Conservation (phyloP, 53 echinoderm and acorn worm species). For the Luidia sarsii region DNA sequence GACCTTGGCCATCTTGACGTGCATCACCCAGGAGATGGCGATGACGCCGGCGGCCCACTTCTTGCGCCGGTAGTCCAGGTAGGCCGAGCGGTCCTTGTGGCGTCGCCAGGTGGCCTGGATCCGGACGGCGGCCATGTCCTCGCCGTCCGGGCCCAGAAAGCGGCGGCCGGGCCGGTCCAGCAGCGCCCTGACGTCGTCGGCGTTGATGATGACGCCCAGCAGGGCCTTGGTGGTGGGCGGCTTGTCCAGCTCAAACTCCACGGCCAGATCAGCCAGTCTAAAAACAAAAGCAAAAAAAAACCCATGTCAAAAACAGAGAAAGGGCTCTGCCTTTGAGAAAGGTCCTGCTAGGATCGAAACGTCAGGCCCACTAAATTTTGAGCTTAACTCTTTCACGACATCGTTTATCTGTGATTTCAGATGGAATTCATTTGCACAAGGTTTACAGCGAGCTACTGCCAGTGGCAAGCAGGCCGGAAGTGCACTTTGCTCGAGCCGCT, state of each 20-base stretch:
- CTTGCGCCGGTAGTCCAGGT: conserved; percentile 89
- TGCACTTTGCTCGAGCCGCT: too few species aligned
- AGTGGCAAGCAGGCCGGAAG: too few species aligned
- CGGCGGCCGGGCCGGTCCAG: conserved; percentile 83
- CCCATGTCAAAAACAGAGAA: too few species aligned
- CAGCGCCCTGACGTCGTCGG: conserved; percentile 78
- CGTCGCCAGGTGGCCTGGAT: conserved; percentile 92
- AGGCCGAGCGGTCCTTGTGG: conserved; percentile 74
- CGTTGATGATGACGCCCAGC: conserved; percentile 76
- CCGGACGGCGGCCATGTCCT: conserved; percentile 78
- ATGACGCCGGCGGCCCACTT: conserved; percentile 98
- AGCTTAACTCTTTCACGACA: too few species aligned
- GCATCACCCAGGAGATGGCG: conserved; percentile 97
- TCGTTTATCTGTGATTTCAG: too few species aligned
- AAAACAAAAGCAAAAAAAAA: not conserved
- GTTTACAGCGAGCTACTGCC: too few species aligned
- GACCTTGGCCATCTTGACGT: conserved; percentile 96
- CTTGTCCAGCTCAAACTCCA: conserved; percentile 87
- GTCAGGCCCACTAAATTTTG: too few species aligned
- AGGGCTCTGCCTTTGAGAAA: too few species aligned
- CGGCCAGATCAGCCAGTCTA: conserved; percentile 92
- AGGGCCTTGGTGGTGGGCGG: conserved; percentile 76
- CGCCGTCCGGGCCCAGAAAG: conserved; percentile 79
- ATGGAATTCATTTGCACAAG: too few species aligned
- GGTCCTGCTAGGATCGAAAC: too few species aligned